Evolutionary conservation across 1,140 invertebrate species (phyloP).

Genomic region (Sweltsa coloradensis): DNA sequence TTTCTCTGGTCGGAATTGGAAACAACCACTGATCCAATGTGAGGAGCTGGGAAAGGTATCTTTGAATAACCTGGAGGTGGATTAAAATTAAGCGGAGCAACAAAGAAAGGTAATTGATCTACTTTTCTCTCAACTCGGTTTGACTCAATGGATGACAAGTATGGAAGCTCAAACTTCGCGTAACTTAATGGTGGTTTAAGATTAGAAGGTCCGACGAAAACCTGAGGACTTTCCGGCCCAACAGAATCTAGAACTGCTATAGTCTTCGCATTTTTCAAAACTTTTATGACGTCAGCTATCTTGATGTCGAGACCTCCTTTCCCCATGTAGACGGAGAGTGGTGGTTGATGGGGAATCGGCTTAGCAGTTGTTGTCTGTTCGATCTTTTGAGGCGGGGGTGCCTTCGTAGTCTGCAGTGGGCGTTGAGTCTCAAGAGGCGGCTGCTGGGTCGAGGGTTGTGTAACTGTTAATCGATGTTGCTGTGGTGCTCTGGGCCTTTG

Average conservation of each 20-base stretch:
- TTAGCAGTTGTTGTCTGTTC: conserved; percentile 22
- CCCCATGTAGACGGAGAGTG: conserved; percentile 62
- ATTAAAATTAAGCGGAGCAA: conserved; percentile 68
- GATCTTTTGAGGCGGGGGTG: no score
- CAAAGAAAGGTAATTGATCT: conserved; percentile 64
- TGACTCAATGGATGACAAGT: conserved; percentile 57
- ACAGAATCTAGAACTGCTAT: conserved; percentile 65
- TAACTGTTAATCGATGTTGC: no score
- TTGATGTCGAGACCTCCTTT: conserved; percentile 35
- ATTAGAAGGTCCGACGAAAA: conserved; percentile 67
- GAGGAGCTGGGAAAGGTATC: conserved; percentile 69
- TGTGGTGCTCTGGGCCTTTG: no score
- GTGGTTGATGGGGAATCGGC: conserved; percentile 58
- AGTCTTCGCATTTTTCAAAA: conserved; percentile 52
- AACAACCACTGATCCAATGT: conserved; percentile 71
- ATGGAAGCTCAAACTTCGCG: conserved; percentile 68
- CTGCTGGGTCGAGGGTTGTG: no score
- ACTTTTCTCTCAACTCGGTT: conserved; percentile 58
- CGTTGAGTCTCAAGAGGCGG: no score
- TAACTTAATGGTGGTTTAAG: conserved; percentile 55
- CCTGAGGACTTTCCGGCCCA: conserved; percentile 46
- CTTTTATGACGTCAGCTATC: conserved; percentile 51
- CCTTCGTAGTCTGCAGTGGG: no score
- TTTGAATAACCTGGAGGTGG: conserved; percentile 68
- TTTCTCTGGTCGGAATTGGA: conserved; percentile 17